phyloP scores from a whole-genome alignment of 1,140 invertebrate species.

The Heterodera schachtii region DNA sequence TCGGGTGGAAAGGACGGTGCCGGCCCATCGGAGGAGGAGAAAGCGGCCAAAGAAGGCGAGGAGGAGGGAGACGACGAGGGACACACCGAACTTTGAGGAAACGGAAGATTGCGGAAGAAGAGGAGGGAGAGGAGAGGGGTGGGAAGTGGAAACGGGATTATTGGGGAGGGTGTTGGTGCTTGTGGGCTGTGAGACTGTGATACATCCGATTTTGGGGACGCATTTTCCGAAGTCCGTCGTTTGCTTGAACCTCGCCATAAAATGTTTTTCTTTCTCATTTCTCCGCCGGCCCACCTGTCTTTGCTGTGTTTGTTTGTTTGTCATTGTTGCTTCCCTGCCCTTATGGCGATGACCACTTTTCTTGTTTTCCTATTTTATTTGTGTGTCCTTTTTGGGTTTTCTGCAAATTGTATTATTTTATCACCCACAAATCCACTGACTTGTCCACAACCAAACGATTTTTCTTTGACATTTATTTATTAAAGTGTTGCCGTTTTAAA shows the following conservation, averaged over 20 bases:
- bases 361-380: not conserved
- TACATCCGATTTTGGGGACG: not conserved
- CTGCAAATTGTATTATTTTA: not conserved
- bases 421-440: not conserved
- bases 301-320: not conserved
- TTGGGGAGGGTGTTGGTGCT: too few relatives aligned
- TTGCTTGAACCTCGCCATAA: not conserved
- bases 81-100: slow-evolving; percentile 44
- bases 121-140: too few relatives aligned
- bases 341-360: not conserved
- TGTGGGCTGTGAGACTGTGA: not conserved
- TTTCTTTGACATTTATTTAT: too few relatives aligned
- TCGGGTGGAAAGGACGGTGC: slow-evolving; percentile 74
- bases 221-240: not conserved
- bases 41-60: slow-evolving; percentile 62
- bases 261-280: not conserved
- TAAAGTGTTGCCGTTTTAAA: too few relatives aligned
- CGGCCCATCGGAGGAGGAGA: slow-evolving; percentile 62
- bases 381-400: not conserved
- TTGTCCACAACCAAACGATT: not conserved
- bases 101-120: not conserved
- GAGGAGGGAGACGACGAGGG: slow-evolving; percentile 46
- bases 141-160: not conserved
- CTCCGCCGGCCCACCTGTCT: not conserved
- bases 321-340: not conserved